Evolutionary conservation across 1,140 invertebrate genomes (phyloP).

Genomic region (Cryptotermes secundus): DNA sequence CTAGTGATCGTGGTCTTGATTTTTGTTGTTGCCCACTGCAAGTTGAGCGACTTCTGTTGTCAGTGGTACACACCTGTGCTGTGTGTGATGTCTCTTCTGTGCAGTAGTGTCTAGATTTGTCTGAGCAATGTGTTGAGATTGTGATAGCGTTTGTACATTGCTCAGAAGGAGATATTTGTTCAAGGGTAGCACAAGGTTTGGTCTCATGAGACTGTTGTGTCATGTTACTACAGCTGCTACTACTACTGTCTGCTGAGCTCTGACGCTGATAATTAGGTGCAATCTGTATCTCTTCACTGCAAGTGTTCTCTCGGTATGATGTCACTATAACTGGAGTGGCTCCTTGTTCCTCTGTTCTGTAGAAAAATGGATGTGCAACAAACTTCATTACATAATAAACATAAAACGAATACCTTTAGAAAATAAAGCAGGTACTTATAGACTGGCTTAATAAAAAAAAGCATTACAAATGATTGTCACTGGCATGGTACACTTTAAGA

Average conservation of each 20-base stretch:
- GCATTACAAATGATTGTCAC: too few species aligned
- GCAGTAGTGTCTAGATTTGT: neutral
- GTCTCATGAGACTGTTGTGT: neutral
- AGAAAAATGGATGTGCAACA: too few species aligned
- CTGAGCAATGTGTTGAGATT: neutral
- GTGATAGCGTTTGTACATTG: neutral
- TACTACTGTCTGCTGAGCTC: constrained; percentile 8
- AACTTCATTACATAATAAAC: too few species aligned
- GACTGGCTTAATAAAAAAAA: too few species aligned
- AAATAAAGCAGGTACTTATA: too few species aligned
- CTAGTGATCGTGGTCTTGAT: neutral
- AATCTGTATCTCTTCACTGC: neutral
- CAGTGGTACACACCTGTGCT: neutral
- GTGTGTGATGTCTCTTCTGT: neutral
- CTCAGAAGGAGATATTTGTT: neutral
- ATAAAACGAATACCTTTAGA: too few species aligned
- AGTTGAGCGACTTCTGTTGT: neutral
- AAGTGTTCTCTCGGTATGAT: neutral
- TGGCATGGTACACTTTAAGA: too few species aligned
- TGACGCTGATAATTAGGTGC: neutral
- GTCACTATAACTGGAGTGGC: neutral
- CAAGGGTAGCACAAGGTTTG: neutral
- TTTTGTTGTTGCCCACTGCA: neutral
- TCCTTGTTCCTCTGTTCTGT: neutral
- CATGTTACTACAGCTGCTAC: constrained; percentile 24